Percentiles rank a stretch among this genome's conserved stretches.
These are phyloP conservation scores for Poecilobothrus nobilitatus DNA, from an alignment of 2,888 invertebrate genomes.

Conservation along the genomic window DNA sequence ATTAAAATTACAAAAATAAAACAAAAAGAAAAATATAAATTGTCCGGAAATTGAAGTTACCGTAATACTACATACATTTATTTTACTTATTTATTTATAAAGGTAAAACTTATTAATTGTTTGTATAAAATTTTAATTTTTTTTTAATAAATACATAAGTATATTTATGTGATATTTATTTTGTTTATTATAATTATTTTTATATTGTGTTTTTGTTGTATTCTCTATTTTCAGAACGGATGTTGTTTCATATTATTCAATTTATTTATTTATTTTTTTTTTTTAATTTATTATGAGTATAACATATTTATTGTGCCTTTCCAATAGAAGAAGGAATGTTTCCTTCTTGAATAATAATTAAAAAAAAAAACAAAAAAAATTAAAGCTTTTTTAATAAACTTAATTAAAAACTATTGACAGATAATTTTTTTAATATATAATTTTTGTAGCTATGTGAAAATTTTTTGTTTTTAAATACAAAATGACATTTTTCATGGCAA, in stretches of 20 bases:
- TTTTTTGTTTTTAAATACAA: too few relatives aligned
- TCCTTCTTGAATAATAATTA: not conserved
- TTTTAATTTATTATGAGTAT: not conserved
- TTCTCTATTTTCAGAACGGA: not conserved
- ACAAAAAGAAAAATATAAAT: not conserved
- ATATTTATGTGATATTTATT: too few relatives aligned
- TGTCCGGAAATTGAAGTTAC: slow-evolving; percentile 1
- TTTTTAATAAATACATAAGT: too few relatives aligned
- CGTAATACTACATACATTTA: not conserved
- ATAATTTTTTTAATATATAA: too few relatives aligned
- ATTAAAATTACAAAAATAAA: not conserved
- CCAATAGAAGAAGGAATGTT: not conserved
- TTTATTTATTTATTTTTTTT: not conserved
- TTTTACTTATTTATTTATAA: too few relatives aligned
- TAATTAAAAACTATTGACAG: not conserved
- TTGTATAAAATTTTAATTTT: too few relatives aligned
- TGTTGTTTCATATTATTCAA: not conserved
- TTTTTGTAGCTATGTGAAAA: not conserved
- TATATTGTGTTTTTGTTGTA: not conserved
- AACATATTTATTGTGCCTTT: too few relatives aligned
- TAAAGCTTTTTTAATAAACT: not conserved
- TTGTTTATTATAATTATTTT: too few relatives aligned
- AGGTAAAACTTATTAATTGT: too few relatives aligned
- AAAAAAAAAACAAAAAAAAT: not conserved
- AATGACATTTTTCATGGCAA: too few relatives aligned